phyloP scores from a whole-genome alignment of 2,888 invertebrate species.

The Rhorus exstirpatorius region DNA sequence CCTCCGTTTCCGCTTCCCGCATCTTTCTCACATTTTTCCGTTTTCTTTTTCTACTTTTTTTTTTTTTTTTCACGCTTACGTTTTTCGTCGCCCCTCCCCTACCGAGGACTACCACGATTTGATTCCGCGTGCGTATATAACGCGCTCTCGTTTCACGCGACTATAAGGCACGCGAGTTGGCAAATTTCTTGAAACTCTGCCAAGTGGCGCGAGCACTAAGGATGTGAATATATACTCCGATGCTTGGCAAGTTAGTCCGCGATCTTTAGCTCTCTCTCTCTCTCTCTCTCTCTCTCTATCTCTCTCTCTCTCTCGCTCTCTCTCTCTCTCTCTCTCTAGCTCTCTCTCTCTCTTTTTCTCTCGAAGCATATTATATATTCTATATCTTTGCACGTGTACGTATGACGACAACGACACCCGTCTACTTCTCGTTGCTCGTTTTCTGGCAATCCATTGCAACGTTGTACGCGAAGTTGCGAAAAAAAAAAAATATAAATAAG shows the following conservation, averaged over 20 bases:
- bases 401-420: constrained; percentile 28
- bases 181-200: constrained; percentile 75
- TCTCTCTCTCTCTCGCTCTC: constrained; percentile 35
- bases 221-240: constrained; percentile 30
- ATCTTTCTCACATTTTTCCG: constrained; percentile 67
- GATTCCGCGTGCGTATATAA: constrained; percentile 4
- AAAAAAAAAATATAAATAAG: constrained; percentile 18
- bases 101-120: constrained; percentile 47
- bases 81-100: constrained; percentile 38
- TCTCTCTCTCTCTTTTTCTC: too few species aligned
- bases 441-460: constrained; percentile 39
- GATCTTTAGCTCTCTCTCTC: constrained; percentile 46
- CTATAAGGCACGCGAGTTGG: constrained; percentile 71
- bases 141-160: constrained; percentile 62
- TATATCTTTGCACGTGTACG: constrained; percentile 25
- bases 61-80: constrained; percentile 19
- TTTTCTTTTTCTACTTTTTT: constrained; percentile 36
- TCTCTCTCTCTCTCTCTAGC: neutral
- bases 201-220: constrained; percentile 70
- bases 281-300: neutral
- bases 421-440: constrained; percentile 57
- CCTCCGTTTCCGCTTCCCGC: constrained; percentile 62
- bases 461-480: neutral
- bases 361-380: too few species aligned
- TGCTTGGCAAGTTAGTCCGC: constrained; percentile 61